A percentile compares a stretch with the other conserved stretches of the same genome.
These are phyloP conservation scores for Coptodon bakossiorum DNA, from an alignment of 2,113 vertebrate genomes.

Conservation along the genomic window DNA sequence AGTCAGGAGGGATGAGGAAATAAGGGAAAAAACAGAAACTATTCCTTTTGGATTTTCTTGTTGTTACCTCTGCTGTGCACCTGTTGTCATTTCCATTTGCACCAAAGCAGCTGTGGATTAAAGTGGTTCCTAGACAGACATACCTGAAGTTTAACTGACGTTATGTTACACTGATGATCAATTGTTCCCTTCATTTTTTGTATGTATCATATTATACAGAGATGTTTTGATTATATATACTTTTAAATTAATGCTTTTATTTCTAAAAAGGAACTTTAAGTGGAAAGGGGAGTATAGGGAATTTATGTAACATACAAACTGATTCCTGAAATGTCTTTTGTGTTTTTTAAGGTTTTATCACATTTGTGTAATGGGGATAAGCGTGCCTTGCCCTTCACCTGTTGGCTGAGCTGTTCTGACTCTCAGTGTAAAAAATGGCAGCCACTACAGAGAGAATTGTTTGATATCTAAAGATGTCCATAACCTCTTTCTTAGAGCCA, in stretches of 20 bases:
- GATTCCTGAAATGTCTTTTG: neutral
- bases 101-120: neutral
- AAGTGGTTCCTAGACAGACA: neutral
- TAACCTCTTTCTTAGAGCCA: slow-evolving; percentile 17
- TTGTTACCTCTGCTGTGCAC: neutral
- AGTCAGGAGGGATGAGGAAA: neutral
- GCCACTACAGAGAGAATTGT: neutral
- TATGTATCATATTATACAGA: neutral
- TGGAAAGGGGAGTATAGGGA: neutral
- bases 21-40: fast-evolving
- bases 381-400: slow-evolving; percentile 26
- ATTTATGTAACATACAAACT: neutral
- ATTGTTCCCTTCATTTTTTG: neutral
- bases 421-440: neutral
- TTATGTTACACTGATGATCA: neutral
- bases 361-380: neutral
- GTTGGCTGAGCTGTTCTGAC: neutral
- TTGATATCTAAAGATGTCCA: neutral
- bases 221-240: neutral
- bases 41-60: neutral
- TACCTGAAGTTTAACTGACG: neutral
- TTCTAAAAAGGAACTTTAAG: neutral
- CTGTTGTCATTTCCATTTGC: neutral
- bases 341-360: neutral
- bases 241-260: neutral